A percentile compares a stretch with the other conserved stretches of the same genome.
Evolutionary conservation across 2,113 vertebrate genomes (phyloP).

Genomic region (Piprites chloris): DNA sequence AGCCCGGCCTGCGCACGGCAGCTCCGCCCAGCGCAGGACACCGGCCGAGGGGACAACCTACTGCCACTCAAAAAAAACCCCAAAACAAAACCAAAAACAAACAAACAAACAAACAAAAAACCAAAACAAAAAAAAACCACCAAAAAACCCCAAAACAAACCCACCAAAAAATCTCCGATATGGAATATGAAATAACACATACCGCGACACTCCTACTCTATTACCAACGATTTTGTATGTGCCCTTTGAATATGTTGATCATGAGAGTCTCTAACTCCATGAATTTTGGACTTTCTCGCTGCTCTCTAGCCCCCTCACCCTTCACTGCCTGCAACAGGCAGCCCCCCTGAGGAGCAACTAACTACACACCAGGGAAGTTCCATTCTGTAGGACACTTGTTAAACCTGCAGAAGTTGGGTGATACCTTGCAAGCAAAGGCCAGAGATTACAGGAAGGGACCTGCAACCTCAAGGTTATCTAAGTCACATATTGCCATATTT

Average conservation of each 20-base stretch:
- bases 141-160: not conserved
- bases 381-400: not conserved
- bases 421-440: not conserved
- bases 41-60: not conserved
- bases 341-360: not conserved
- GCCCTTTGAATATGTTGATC: not conserved
- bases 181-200: not conserved
- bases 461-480: not conserved
- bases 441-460: not conserved
- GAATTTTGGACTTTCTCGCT: not conserved
- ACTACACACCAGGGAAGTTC: not conserved
- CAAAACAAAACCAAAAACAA: not conserved
- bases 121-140: no score
- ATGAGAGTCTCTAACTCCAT: not conserved
- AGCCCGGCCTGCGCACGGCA: not conserved
- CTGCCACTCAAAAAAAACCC: rapidly evolving
- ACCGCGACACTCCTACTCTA: not conserved
- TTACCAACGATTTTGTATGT: rapidly evolving
- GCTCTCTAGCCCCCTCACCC: not conserved
- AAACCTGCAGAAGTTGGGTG: rapidly evolving
- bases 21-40: not conserved
- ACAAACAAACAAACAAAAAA: no score
- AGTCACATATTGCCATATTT: not conserved
- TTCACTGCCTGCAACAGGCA: not conserved
- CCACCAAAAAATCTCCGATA: not conserved